Evolutionary conservation across 2,888 invertebrate genomes (phyloP), one percentile per base, ranked within the genome.

Genomic region (Heteromyza rotundicornis): DNA sequence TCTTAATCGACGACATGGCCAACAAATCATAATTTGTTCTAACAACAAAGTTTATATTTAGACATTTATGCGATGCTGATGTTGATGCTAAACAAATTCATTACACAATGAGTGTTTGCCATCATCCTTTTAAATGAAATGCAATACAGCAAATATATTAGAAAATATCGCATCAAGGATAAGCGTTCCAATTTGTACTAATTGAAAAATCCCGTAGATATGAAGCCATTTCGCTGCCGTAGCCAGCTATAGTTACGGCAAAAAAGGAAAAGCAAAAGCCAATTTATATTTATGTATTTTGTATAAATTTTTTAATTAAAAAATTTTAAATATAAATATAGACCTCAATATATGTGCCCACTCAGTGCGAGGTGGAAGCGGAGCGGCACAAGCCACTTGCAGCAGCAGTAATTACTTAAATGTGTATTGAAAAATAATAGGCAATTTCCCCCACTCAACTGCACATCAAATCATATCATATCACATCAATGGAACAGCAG

Each of bases 281-380:
- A 47, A 47, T 47, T 47, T 47, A 19, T n/a, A 40, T 10, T n/a
- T 40, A 40, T 40, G 10, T 40, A 40, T 40, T 40, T 40, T 40
- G 5, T 40, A 40, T 14, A n/a, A 40, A 40, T 7, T 40, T 47
- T 47, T 47, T 47, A 47, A 47, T 47, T 47, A 47, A 47, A 47
- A 47, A 47, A 19, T 19, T 47, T 47, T 47, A 47, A 47, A 47
- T 5, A 20, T 47, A 47, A 47, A 47, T 47, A 20, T 14, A 17
- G 47, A 2, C 17, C 19, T n/a, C n/a, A 40, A 40, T 8, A n/a
- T 12, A 40, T 3, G 16, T n/a, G n/a, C 3, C n/a, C n/a, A 3
- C 8, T 12, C n/a, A 3, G 40, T 40, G 14, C 3, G 14, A 14
- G 40, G 40, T 40, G 40, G 40, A 7, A 12, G 8, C 3, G 12